phyloP scores from a whole-genome alignment of 2,888 invertebrate genomes.

The Formica aserva region DNA sequence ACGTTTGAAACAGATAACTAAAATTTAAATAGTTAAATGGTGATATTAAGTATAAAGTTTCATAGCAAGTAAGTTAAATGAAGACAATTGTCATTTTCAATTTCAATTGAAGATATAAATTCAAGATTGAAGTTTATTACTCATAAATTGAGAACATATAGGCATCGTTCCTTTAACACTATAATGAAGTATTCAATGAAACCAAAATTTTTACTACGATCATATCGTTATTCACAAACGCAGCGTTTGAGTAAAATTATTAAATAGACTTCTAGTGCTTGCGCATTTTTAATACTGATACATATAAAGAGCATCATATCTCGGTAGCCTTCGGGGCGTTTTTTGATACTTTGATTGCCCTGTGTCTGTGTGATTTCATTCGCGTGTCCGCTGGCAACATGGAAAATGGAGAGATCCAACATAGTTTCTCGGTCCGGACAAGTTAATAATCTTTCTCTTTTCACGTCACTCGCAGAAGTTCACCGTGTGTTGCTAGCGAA shows the following conservation, averaged over 20 bases:
- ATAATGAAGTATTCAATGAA: background rate
- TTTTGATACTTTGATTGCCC: slow-evolving; percentile 53
- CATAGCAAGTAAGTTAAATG: background rate
- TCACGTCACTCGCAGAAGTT: slow-evolving; percentile 71
- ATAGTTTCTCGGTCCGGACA: slow-evolving; percentile 63
- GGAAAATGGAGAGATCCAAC: slow-evolving; percentile 62
- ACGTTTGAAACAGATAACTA: slow-evolving; percentile 4
- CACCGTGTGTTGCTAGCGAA: slow-evolving; percentile 37
- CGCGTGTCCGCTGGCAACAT: slow-evolving; percentile 59
- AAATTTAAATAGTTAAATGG: slow-evolving; percentile 14
- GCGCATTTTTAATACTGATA: slow-evolving; percentile 33
- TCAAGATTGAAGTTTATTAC: background rate
- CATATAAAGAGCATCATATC: slow-evolving; percentile 33
- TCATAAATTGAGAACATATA: background rate
- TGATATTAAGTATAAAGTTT: background rate
- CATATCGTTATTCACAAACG: background rate
- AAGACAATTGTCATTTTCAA: background rate
- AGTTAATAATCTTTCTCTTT: slow-evolving; percentile 72
- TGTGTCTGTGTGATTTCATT: slow-evolving; percentile 48
- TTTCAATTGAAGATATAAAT: background rate
- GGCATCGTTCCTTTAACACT: background rate
- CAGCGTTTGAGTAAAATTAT: slow-evolving; percentile 13
- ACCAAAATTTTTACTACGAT: background rate
- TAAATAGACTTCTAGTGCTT: slow-evolving; percentile 2
- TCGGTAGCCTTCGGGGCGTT: slow-evolving; percentile 26